Conservation (phyloP, 2,888 invertebrate species). For the Rhamphomyia laevipes region DNA sequence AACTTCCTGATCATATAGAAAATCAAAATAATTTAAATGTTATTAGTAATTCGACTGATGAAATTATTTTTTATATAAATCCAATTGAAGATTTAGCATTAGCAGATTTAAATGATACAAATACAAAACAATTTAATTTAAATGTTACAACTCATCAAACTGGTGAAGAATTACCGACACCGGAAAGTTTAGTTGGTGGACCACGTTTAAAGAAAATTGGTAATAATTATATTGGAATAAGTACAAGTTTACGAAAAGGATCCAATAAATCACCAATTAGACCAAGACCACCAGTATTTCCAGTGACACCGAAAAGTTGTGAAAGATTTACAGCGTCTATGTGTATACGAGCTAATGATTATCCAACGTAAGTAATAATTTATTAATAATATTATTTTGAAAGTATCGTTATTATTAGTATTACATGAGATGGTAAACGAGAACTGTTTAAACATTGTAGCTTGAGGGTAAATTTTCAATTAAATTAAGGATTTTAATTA, state of each 20-base stretch:
- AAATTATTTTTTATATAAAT: constrained; percentile 2
- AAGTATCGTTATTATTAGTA: too few species aligned
- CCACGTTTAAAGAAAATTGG: constrained; percentile 21
- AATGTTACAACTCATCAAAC: constrained; percentile 8
- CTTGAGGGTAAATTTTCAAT: too few species aligned
- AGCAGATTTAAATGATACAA: constrained; percentile 31
- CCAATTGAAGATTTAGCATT: constrained; percentile 31
- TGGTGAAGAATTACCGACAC: constrained; percentile 27
- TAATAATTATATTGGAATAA: not conserved
- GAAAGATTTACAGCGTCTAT: constrained; percentile 60
- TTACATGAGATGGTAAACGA: too few species aligned
- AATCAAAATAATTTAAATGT: not conserved
- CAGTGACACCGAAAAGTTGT: constrained; percentile 38
- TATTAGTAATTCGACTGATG: not conserved
- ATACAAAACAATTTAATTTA: constrained; percentile 13
- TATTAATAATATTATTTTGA: too few species aligned
- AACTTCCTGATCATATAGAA: not conserved
- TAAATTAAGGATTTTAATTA: too few species aligned
- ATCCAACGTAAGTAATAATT: constrained; percentile 57
- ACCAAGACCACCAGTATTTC: constrained; percentile 37
- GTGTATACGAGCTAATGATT: constrained; percentile 60
- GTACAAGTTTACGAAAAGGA: too few species aligned
- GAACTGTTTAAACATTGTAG: too few species aligned
- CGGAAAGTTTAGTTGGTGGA: constrained; percentile 30
- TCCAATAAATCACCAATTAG: constrained; percentile 21